These are phyloP conservation scores for Kryphioiulus occultus DNA, from an alignment of 2,888 invertebrate genomes.

Conservation along the genomic window DNA sequence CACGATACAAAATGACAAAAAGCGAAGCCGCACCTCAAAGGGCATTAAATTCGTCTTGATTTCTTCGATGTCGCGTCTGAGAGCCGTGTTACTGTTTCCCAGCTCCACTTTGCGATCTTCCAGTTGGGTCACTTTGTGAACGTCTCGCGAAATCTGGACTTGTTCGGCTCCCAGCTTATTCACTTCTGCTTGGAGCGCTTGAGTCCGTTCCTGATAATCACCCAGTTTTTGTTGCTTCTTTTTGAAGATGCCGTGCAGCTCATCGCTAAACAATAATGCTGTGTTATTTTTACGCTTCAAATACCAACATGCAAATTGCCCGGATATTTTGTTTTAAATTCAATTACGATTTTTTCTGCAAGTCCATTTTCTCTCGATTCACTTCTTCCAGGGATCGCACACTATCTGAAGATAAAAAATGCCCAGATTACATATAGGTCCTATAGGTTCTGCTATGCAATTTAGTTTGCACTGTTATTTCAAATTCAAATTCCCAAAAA, in stretches of 20 bases:
- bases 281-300: not conserved
- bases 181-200: conserved; percentile 41
- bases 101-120: conserved; percentile 44
- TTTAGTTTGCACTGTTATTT: no score
- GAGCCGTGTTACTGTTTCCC: not conserved
- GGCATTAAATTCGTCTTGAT: conserved; percentile 37
- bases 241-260: not conserved
- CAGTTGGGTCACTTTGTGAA: conserved; percentile 36
- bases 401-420: conserved; percentile 28
- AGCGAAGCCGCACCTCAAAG: conserved; percentile 20
- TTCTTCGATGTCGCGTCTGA: conserved; percentile 38
- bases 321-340: no score
- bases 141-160: conserved; percentile 42
- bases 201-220: not conserved
- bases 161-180: conserved; percentile 39
- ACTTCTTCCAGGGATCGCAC: conserved; percentile 4
- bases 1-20: no score
- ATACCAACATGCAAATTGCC: no score
- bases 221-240: conserved; percentile 33
- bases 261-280: conserved; percentile 32
- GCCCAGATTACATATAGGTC: no score
- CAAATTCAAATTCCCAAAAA: not conserved
- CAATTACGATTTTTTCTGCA: conserved; percentile 44
- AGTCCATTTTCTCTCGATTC: conserved; percentile 40
- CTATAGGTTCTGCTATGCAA: no score